These are phyloP conservation scores for Anoura caudifer DNA, from an alignment of 2,113 vertebrate genomes.

Conservation along the genomic window DNA sequence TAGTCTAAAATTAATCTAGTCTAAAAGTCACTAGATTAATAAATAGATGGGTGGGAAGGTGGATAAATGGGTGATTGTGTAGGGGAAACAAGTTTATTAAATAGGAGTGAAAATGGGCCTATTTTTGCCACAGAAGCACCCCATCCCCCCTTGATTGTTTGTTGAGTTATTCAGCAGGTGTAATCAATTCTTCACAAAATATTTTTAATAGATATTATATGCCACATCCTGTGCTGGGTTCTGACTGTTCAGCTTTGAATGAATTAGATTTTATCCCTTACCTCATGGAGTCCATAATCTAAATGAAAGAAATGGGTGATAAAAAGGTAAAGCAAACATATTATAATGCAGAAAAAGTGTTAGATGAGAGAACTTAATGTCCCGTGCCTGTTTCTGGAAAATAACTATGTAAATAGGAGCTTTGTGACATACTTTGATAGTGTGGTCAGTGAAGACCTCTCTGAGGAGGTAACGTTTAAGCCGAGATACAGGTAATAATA, in stretches of 20 bases:
- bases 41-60: not conserved
- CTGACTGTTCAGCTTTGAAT: not conserved
- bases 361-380: not conserved
- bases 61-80: not conserved
- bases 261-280: slow-evolving; percentile 24
- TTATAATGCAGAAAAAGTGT: not conserved
- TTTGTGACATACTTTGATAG: not conserved
- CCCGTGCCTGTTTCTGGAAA: not conserved
- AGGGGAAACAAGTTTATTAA: not conserved
- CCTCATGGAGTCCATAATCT: not conserved
- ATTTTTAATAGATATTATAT: not conserved
- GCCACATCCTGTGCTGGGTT: not conserved
- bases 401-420: not conserved
- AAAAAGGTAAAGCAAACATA: not conserved
- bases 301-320: not conserved
- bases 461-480: not conserved
- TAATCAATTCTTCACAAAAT: not conserved
- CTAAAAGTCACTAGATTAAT: not conserved
- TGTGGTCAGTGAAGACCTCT: not conserved
- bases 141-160: not conserved
- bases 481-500: not conserved
- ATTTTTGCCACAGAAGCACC: not conserved
- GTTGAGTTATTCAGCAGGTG: not conserved
- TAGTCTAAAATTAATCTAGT: slow-evolving; percentile 24
- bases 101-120: not conserved